Evolutionary conservation across 1,140 invertebrate genomes (phyloP).

Genomic region (Mya arenaria): DNA sequence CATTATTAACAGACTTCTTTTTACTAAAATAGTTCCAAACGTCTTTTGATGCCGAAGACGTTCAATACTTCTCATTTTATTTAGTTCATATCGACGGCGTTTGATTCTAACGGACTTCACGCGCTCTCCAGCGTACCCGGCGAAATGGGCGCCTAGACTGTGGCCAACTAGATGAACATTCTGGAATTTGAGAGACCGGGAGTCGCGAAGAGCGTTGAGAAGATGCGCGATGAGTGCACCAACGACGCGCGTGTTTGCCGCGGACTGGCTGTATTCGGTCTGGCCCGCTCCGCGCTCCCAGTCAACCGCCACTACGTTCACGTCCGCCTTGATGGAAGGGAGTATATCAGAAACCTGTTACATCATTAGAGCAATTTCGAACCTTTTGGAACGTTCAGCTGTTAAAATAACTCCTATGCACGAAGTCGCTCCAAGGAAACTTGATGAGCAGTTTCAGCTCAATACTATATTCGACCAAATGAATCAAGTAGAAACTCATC

Average conservation of each 20-base stretch:
- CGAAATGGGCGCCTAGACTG: conserved; percentile 75
- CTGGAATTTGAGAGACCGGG: conserved; percentile 3
- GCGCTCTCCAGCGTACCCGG: conserved; percentile 71
- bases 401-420: no score
- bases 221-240: conserved; percentile 94
- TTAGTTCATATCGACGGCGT: no score
- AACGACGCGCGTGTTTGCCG: conserved; percentile 95
- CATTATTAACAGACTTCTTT: no score
- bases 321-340: conserved; percentile 84
- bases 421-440: background rate
- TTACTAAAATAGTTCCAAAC: no score
- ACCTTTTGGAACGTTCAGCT: background rate
- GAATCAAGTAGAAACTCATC: background rate
- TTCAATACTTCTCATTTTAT: no score
- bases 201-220: conserved; percentile 75
- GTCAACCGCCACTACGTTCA: conserved; percentile 95
- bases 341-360: background rate
- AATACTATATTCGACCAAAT: background rate
- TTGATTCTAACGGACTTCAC: no score
- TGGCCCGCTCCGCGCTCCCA: conserved; percentile 95
- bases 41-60: no score
- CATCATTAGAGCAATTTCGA: background rate
- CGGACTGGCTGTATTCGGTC: conserved; percentile 93
- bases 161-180: conserved; percentile 76
- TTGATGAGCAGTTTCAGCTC: background rate